Evolutionary conservation across 2,797 vertebrate genomes (phyloP), one percentile per base, ranked within the genome.

Genomic region (Macroramphosus scolopax): DNA sequence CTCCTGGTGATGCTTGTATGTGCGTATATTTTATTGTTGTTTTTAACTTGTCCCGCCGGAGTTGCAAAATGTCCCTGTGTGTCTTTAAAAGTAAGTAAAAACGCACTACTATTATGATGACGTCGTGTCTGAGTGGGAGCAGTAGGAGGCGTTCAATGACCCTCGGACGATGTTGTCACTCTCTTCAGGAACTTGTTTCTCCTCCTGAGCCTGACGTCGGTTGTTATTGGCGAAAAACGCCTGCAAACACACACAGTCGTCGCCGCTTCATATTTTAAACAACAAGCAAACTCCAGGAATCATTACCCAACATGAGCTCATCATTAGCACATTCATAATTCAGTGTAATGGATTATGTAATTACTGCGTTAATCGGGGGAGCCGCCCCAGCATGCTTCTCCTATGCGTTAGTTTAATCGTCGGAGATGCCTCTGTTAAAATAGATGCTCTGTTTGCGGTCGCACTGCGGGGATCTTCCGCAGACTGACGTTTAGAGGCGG

Each of bases 301-400:
- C 80, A 67, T 82, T 76, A 82, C 68, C 78, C 82, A 76, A 82
- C 75, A 69, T 68, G 72, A 78, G 84, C 77, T 84, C 74, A 84
- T 88, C 85, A 85, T 86, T 82, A 87, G 71, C 69, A 64, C 84
- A 72, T 85, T 87, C 83, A 86, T 81, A 85, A 86, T 86, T 83
- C 80, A 83, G 80, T 46, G 67, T 84, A 87, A 89, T 84, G 82
- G 83, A 87, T 87, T 76, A 84, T 77, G 72, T 83, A 86, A 86
- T 82, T 76, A 75, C 63, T 64, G 70, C 71, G 84, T 84, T 87
- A 84, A 88, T 86, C 84, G 81, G 69, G 65, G 61, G 68, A 78
- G 75, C 78, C 75, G 66, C 62, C 68, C 59, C 75, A 33, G 66
- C 57, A 80, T 71, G 56, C 72, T n/a, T 76, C 83, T 70, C 62